Percentiles rank a stretch among this genome's conserved stretches.
Evolutionary conservation across 2,113 vertebrate species (phyloP).

Genomic region (Lophotis ruficrista): DNA sequence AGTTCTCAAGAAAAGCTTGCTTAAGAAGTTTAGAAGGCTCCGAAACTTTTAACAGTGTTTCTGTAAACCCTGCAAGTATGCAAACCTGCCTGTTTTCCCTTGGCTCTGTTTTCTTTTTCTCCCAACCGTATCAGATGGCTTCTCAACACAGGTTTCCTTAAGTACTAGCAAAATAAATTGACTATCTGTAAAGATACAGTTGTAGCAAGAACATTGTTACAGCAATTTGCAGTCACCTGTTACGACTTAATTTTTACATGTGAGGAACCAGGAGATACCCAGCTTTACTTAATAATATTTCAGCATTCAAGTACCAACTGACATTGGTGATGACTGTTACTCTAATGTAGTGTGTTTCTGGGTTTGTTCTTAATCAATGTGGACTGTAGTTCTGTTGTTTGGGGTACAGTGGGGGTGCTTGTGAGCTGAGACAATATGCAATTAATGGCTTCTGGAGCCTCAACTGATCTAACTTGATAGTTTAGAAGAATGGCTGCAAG

Average conservation of each 20-base stretch:
- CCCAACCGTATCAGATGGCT: rapidly evolving
- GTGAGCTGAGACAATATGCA: background rate
- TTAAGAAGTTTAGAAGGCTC: background rate
- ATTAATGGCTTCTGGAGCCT: background rate
- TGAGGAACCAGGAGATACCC: background rate
- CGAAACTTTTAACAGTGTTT: background rate
- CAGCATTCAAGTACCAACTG: rapidly evolving
- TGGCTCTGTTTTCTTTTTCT: background rate
- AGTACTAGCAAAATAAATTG: background rate
- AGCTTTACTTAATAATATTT: background rate
- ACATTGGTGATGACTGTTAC: background rate
- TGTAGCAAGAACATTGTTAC: background rate
- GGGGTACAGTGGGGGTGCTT: background rate
- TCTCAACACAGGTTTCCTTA: background rate
- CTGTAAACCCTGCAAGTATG: rapidly evolving
- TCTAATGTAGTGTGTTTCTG: background rate
- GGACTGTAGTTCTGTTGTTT: background rate
- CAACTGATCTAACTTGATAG: background rate
- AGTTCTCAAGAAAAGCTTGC: rapidly evolving
- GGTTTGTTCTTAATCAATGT: background rate
- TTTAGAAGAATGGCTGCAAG: rapidly evolving
- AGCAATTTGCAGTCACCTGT: rapidly evolving
- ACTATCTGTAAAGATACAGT: background rate
- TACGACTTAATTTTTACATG: background rate
- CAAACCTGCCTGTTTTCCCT: background rate